A percentile compares a stretch with the other conserved stretches of the same genome.
phyloP scores from a whole-genome alignment of 1,140 invertebrate genomes.

The Drosophila teissieri region DNA sequence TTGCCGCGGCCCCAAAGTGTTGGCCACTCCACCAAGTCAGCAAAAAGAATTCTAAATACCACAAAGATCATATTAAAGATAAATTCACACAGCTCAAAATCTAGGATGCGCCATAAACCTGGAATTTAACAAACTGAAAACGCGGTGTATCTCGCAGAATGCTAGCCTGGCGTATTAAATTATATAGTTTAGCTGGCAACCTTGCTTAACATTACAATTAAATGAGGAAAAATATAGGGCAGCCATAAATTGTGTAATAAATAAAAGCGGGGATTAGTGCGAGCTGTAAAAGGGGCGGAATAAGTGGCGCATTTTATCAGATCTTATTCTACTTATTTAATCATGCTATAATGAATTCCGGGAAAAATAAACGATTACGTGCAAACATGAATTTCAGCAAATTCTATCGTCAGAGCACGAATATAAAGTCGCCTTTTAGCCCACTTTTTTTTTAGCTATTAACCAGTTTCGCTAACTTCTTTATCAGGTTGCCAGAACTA shows the following conservation, averaged over 20 bases:
- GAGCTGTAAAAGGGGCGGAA: not conserved
- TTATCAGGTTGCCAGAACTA: not conserved
- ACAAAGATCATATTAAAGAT: too few species aligned
- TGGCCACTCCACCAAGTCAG: too few species aligned
- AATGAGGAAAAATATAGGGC: not conserved
- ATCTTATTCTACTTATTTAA: constrained; percentile 2
- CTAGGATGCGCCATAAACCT: too few species aligned
- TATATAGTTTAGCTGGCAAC: constrained; percentile 2
- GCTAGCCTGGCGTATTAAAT: not conserved
- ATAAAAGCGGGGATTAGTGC: constrained; percentile 9
- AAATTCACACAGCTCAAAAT: too few species aligned
- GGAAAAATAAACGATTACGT: constrained; percentile 4
- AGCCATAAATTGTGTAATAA: not conserved
- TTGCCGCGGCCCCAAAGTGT: not conserved
- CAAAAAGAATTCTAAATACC: too few species aligned
- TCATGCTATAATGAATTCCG: constrained; percentile 5
- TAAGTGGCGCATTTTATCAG: constrained; percentile 5
- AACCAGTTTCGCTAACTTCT: not conserved
- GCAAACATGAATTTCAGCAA: constrained; percentile 10
- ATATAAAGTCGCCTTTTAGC: not conserved
- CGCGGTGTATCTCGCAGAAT: not conserved
- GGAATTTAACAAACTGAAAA: too few species aligned
- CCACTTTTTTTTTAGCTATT: not conserved
- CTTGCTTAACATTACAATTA: constrained; percentile 4
- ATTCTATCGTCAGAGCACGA: constrained; percentile 22